These are phyloP conservation scores for Drosophila navojoa DNA, from an alignment of 1,140 invertebrate species.

Conservation along the genomic window DNA sequence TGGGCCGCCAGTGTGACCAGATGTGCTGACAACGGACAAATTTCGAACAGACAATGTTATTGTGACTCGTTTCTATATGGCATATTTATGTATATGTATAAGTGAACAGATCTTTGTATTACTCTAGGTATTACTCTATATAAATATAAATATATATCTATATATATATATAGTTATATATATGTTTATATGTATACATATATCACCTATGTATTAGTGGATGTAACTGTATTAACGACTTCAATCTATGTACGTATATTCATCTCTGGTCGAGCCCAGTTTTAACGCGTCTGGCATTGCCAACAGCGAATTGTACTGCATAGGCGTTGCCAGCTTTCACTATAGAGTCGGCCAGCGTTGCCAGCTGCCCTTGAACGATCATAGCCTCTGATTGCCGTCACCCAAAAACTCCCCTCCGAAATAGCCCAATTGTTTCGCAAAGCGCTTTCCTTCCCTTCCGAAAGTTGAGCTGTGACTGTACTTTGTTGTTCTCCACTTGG, in stretches of 20 bases:
- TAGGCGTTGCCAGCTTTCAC: slow-evolving; percentile 35
- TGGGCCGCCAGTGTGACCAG: slow-evolving; percentile 15
- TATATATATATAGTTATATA: too few relatives aligned
- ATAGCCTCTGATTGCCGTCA: too few relatives aligned
- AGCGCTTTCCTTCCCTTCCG: too few relatives aligned
- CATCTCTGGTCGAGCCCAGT: neutral
- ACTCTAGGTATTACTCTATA: slow-evolving; percentile 23
- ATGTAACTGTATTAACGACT: slow-evolving; percentile 17
- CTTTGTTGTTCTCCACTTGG: neutral
- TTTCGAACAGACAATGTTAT: too few relatives aligned
- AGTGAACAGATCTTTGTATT: slow-evolving; percentile 31
- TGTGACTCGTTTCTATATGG: slow-evolving; percentile 2
- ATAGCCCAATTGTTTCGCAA: too few relatives aligned
- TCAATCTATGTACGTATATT: neutral
- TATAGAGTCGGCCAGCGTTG: slow-evolving; percentile 4
- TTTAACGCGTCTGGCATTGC: too few relatives aligned
- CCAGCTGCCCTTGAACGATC: slow-evolving; percentile 2
- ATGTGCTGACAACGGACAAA: neutral
- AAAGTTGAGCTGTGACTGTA: too few relatives aligned
- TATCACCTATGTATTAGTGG: slow-evolving; percentile 23
- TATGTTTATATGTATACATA: too few relatives aligned
- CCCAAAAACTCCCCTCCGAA: too few relatives aligned
- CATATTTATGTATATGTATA: slow-evolving; percentile 48
- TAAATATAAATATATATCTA: too few relatives aligned
- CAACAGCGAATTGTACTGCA: too few relatives aligned